Conservation (phyloP, 1,140 invertebrate species). For the Sitodiplosis mosellana region DNA sequence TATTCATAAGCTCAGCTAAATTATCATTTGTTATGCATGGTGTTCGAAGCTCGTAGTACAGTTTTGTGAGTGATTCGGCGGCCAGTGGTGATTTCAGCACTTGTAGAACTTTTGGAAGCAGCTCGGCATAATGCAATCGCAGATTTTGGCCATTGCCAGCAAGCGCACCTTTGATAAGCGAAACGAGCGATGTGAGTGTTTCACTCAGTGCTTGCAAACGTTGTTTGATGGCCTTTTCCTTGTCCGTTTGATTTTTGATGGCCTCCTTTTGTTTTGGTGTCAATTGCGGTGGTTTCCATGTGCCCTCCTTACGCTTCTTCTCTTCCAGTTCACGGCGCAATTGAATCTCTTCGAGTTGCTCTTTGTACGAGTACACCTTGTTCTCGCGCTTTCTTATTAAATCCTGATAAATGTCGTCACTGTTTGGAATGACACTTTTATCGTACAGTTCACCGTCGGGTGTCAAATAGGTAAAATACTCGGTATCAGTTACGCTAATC, state of each 20-base stretch:
- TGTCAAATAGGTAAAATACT: slow-evolving; percentile 76
- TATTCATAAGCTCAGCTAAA: slow-evolving; percentile 29
- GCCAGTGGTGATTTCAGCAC: slow-evolving; percentile 49
- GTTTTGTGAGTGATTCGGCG: slow-evolving; percentile 37
- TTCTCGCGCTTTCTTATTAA: slow-evolving; percentile 72
- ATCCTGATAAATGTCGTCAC: slow-evolving; percentile 48
- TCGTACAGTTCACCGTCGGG: slow-evolving; percentile 84
- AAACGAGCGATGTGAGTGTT: slow-evolving; percentile 38
- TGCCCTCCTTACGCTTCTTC: slow-evolving; percentile 67
- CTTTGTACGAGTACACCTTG: slow-evolving; percentile 93
- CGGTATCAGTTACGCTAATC: slow-evolving; percentile 57
- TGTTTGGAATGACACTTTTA: slow-evolving; percentile 65
- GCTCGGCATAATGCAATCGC: slow-evolving; percentile 38
- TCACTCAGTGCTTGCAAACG: slow-evolving; percentile 32
- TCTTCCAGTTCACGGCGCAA: slow-evolving; percentile 82
- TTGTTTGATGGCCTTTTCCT: slow-evolving; percentile 60
- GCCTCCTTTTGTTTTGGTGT: slow-evolving; percentile 87
- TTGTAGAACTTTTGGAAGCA: slow-evolving; percentile 40
- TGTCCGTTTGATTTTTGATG: slow-evolving; percentile 68
- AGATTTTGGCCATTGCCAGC: slow-evolving; percentile 39
- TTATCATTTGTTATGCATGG: slow-evolving; percentile 28
- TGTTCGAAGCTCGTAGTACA: slow-evolving; percentile 37
- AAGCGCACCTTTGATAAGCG: slow-evolving; percentile 40
- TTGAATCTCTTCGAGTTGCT: slow-evolving; percentile 88
- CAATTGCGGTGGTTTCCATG: slow-evolving; percentile 47